A percentile compares a stretch with the other conserved stretches of the same genome.
phyloP scores from a whole-genome alignment of 1,140 invertebrate genomes.

The Acyrthosiphon pisum region DNA sequence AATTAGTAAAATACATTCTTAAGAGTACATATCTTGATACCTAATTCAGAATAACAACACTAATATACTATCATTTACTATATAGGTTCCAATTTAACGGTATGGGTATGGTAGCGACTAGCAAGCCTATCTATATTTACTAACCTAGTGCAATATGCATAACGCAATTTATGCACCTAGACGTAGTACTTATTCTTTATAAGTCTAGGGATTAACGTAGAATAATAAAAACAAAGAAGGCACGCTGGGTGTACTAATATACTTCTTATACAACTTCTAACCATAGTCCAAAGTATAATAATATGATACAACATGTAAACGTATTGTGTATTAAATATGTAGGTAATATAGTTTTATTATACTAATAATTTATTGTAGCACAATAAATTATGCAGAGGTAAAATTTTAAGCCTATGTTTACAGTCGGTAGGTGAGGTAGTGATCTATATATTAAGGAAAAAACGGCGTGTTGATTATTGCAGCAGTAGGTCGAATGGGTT shows the following conservation, averaged over 20 bases:
- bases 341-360: background rate
- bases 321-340: background rate
- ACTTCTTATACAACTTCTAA: background rate
- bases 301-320: background rate
- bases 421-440: background rate
- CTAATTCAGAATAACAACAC: background rate
- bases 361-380: background rate
- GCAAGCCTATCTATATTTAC: background rate
- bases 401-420: background rate
- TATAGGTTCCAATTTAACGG: background rate
- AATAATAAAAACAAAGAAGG: background rate
- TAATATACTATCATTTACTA: background rate
- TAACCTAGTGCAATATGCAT: background rate
- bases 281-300: background rate
- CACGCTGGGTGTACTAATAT: background rate
- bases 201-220: background rate
- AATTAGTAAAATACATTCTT: background rate
- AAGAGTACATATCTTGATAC: background rate
- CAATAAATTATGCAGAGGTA: background rate
- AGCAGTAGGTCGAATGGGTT: background rate
- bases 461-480: background rate
- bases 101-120: too few species aligned
- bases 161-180: background rate
- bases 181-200: background rate
- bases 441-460: background rate